Conservation (phyloP, 2,113 vertebrate species). For the Ceyx melanurus region DNA sequence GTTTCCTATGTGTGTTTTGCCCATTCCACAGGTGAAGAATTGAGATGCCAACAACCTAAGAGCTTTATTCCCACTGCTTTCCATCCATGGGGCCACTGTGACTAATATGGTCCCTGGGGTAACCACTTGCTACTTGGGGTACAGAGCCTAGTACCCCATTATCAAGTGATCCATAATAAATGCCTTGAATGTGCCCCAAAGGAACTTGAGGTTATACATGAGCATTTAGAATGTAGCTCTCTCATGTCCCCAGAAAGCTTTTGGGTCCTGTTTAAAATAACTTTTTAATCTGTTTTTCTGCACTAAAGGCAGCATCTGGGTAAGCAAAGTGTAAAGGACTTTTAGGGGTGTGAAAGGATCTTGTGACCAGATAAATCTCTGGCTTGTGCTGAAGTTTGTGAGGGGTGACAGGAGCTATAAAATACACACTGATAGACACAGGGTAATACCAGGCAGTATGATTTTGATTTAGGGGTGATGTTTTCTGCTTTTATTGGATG, state of each 20-base stretch:
- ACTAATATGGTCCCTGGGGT: accelerated
- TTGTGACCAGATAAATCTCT: background rate
- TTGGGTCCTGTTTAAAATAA: background rate
- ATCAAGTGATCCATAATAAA: background rate
- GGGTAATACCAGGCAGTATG: background rate
- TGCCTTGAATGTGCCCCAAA: background rate
- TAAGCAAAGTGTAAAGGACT: background rate
- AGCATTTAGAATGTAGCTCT: background rate
- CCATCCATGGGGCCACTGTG: background rate
- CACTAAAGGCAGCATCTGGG: background rate
- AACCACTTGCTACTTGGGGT: background rate
- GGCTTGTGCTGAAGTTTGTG: background rate
- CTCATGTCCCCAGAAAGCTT: background rate
- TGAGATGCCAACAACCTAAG: background rate
- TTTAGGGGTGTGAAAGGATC: background rate
- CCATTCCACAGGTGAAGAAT: background rate
- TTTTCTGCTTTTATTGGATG: background rate
- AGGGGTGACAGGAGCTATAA: background rate
- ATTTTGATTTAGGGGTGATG: background rate
- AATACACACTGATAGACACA: background rate
- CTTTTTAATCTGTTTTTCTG: background rate
- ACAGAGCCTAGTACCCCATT: background rate
- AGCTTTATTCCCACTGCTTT: background rate
- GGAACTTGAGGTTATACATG: background rate
- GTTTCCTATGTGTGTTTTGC: background rate